Evolutionary conservation across 2,113 vertebrate species (phyloP).

Genomic region (Uria lomvia): DNA sequence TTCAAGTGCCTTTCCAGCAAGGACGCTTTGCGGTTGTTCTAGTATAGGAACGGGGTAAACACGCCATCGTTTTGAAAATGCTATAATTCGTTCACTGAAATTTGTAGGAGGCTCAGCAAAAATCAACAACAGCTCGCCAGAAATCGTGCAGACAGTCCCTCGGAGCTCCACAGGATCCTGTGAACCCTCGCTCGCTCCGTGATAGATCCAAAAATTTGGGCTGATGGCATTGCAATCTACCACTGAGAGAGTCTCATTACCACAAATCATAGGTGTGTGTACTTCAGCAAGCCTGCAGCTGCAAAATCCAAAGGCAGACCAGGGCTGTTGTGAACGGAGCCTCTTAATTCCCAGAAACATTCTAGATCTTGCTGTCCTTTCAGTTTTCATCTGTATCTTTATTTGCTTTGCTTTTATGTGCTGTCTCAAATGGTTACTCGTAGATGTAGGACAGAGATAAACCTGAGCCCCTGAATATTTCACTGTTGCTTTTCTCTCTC

Average conservation of each 20-base stretch:
- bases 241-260: background rate
- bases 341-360: background rate
- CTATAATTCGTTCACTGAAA: background rate
- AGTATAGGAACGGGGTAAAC: background rate
- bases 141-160: background rate
- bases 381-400: background rate
- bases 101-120: background rate
- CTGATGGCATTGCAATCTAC: constrained; percentile 29
- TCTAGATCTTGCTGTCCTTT: background rate
- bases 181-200: background rate
- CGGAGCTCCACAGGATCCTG: background rate
- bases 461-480: background rate
- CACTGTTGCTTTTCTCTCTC: background rate
- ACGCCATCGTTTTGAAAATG: background rate
- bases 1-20: background rate
- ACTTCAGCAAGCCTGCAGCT: background rate
- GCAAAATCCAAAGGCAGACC: background rate
- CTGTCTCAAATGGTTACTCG: background rate
- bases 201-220: constrained; percentile 25
- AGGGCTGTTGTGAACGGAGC: background rate
- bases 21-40: background rate
- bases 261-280: background rate
- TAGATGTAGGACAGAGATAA: background rate
- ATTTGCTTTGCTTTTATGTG: background rate
- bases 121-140: background rate